Evolutionary conservation across 2,797 vertebrate species (phyloP).

Genomic region (Sebastes melanostomus): DNA sequence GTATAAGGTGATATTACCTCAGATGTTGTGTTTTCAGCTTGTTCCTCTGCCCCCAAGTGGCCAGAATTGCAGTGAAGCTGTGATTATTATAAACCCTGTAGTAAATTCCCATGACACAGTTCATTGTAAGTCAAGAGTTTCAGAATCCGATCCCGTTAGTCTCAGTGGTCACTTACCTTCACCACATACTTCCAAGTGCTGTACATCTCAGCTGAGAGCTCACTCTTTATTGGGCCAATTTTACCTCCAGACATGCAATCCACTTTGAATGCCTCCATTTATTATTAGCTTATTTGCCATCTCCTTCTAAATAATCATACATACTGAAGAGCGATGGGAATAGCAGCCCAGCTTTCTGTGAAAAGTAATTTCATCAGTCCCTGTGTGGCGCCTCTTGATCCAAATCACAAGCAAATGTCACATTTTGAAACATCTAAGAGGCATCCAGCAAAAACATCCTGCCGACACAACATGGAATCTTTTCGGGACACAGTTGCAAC

Average conservation of each 20-base stretch:
- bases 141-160: background rate
- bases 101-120: background rate
- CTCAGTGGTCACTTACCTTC: background rate
- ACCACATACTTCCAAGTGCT: background rate
- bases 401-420: slow-evolving; percentile 55
- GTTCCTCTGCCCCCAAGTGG: background rate
- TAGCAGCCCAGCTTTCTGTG: slow-evolving; percentile 35
- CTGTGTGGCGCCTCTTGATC: slow-evolving; percentile 38
- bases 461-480: slow-evolving; percentile 51
- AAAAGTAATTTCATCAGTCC: slow-evolving; percentile 52
- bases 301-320: slow-evolving; percentile 46
- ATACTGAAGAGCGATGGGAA: slow-evolving; percentile 40
- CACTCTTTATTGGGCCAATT: slow-evolving; percentile 44
- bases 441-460: slow-evolving; percentile 63
- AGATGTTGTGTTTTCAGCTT: background rate
- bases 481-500: slow-evolving; percentile 54
- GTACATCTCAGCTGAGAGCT: slow-evolving; percentile 1
- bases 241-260: slow-evolving; percentile 32
- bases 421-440: slow-evolving; percentile 46
- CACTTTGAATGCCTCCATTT: slow-evolving; percentile 42
- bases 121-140: background rate
- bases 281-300: slow-evolving; percentile 34
- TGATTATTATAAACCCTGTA: background rate
- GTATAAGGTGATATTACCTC: background rate
- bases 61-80: background rate